Conservation (phyloP, 2,113 vertebrate genomes). For the Montifringilla adamsi region DNA sequence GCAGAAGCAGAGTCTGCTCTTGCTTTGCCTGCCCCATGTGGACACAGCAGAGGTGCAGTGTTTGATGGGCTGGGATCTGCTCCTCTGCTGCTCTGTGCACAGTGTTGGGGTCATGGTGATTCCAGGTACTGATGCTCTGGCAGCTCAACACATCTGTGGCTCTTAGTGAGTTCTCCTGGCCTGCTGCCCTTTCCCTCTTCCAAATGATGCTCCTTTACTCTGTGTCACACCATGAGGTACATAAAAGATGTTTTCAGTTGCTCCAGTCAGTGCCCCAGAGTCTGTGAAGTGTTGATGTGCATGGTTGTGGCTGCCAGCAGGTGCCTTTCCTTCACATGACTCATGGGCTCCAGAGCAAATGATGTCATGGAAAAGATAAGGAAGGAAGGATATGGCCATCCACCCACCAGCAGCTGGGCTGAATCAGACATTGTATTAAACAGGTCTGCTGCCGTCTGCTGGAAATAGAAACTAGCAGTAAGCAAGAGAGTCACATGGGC, state of each 20-base stretch:
- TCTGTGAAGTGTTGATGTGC: accelerated
- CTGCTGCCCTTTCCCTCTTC: neutral
- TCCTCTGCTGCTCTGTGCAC: neutral
- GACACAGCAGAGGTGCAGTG: neutral
- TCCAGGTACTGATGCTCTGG: neutral
- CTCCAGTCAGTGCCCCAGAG: neutral
- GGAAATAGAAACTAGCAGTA: neutral
- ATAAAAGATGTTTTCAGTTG: neutral
- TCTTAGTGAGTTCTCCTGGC: neutral
- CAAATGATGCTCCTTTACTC: accelerated
- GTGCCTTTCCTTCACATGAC: neutral
- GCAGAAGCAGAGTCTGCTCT: neutral
- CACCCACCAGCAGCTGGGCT: neutral
- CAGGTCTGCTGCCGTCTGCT: neutral
- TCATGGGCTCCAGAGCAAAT: neutral
- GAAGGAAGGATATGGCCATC: neutral
- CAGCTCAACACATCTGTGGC: neutral
- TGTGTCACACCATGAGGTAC: neutral
- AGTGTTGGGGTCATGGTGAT: accelerated
- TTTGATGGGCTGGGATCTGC: neutral
- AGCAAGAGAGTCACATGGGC: neutral
- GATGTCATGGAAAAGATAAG: neutral
- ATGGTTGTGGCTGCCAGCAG: accelerated
- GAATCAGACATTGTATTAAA: neutral
- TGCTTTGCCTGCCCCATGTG: neutral